Conservation (phyloP, 2,113 vertebrate species). For the Cyanistes caeruleus region DNA sequence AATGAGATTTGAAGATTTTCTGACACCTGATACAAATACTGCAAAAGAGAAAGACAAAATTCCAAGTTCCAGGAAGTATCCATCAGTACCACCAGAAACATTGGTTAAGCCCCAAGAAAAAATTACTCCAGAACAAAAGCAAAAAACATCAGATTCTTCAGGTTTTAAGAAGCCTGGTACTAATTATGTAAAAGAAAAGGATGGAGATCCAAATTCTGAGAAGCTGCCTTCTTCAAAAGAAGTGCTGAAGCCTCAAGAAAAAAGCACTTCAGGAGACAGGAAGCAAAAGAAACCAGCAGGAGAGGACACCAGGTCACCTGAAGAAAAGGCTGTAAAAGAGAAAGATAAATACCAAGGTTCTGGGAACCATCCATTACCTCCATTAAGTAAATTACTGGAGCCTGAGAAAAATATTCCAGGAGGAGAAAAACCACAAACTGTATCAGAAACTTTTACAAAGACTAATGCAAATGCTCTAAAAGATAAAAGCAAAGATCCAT, state of each 20-base stretch:
- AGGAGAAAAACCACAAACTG: background rate
- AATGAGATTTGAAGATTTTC: background rate
- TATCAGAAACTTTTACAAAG: background rate
- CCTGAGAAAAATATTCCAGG: background rate
- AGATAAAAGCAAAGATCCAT: background rate
- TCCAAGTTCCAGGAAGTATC: background rate
- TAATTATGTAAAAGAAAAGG: background rate
- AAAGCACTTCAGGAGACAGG: background rate
- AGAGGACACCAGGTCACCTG: background rate
- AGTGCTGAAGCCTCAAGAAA: background rate
- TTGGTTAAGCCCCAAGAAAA: background rate
- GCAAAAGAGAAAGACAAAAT: background rate
- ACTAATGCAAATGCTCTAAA: background rate
- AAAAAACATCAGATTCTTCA: background rate
- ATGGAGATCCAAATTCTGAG: background rate
- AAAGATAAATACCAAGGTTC: background rate
- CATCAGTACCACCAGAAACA: background rate
- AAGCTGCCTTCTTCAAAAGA: background rate
- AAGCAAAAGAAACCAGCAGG: background rate
- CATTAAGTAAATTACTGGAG: background rate
- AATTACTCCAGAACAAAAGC: background rate
- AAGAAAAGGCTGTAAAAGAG: background rate
- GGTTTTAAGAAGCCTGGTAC: background rate
- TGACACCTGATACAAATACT: accelerated
- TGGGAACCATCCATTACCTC: background rate